phyloP scores from a whole-genome alignment of 1,140 invertebrate species.

The Steinernema khuongi region DNA sequence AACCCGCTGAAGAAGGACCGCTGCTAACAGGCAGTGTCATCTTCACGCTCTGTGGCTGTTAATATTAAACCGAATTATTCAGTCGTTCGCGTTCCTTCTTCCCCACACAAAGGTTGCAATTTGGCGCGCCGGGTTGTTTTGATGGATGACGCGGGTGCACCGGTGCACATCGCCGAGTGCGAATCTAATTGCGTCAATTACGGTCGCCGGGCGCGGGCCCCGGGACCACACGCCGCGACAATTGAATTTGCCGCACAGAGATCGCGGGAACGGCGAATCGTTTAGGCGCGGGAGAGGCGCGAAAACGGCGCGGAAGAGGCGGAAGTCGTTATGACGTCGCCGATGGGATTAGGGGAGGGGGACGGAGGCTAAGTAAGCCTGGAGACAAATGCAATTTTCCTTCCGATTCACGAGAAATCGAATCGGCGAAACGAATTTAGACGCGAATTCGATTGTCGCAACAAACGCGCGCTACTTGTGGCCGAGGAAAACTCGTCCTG shows the following conservation, averaged over 20 bases:
- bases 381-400: slow-evolving; percentile 13
- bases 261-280: no score
- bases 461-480: background rate
- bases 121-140: background rate
- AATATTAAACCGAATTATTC: no score
- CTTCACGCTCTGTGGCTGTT: no score
- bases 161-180: background rate
- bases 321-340: background rate
- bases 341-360: background rate
- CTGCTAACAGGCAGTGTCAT: no score
- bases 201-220: background rate
- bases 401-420: background rate
- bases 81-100: no score
- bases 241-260: no score
- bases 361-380: background rate
- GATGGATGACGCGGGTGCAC: background rate
- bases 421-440: background rate
- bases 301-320: background rate
- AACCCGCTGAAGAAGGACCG: no score
- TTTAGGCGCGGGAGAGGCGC: no score
- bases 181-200: slow-evolving; percentile 7
- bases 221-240: no score
- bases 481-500: background rate
- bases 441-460: slow-evolving; percentile 6
- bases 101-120: no score